phyloP scores from a whole-genome alignment of 2,113 vertebrate species.

The Meleagris gallopavo region DNA sequence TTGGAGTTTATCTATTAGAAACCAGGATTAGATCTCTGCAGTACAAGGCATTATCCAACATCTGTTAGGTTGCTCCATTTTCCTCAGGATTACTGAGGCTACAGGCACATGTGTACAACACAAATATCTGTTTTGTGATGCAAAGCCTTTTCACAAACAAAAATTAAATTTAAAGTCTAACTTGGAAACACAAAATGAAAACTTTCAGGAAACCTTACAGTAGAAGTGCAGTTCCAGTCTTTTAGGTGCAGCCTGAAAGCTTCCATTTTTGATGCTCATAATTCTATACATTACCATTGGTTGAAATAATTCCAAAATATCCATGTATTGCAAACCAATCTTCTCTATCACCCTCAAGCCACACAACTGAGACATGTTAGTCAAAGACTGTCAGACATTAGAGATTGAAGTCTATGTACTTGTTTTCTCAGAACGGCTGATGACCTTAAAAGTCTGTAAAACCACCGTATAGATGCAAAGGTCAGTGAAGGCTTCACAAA shows the following conservation, averaged over 20 bases:
- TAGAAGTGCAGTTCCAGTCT: not conserved
- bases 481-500: conserved; percentile 58
- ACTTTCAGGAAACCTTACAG: not conserved
- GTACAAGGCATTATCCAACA: conserved; percentile 32
- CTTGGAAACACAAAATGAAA: not conserved
- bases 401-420: conserved; percentile 45
- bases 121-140: not conserved
- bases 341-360: not conserved
- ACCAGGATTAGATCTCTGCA: conserved; percentile 15
- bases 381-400: conserved; percentile 46
- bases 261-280: not conserved
- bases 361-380: not conserved
- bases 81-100: conserved; percentile 22
- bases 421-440: conserved; percentile 28
- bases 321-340: not conserved
- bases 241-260: not conserved
- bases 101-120: not conserved
- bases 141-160: not conserved
- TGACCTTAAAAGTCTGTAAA: conserved; percentile 71
- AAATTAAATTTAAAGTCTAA: not conserved
- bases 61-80: conserved; percentile 53
- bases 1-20: not conserved
- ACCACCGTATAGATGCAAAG: conserved; percentile 55
- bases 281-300: not conserved
- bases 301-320: not conserved